Base-by-base conservation (phyloP, 2,888 invertebrate genomes). In the Metallyticus violacea region DNA sequence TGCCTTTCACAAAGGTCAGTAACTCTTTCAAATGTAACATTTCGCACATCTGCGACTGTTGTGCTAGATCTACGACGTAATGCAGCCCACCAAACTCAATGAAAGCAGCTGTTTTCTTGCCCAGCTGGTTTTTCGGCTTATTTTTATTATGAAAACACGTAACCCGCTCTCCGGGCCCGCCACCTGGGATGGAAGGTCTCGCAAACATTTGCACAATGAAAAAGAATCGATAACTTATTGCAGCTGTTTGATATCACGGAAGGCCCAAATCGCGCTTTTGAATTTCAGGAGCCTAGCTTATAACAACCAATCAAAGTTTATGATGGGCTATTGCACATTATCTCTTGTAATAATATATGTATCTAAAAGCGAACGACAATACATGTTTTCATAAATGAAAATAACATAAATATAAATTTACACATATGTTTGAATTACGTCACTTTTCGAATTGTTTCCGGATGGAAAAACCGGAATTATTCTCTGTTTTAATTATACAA, bases 71-170 rank as follows among this genome's bases (percentile, higher is more conserved):
- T n/a, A n/a, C n/a, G n/a, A n/a, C 2, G 40, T 62, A 62, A 62
- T 62, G 15, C 40, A 62, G 15, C 40, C 2, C 40, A 15, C 40
- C 2, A 15, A 62, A 22, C 40, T 62, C 40, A 78, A 82, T 62
- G 27, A 82, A 76, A 26, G 27, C 26, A 25, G 82, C 82, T 62
- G 82, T 77, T 83, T 77, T 28, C 77, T 83, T 25, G 83, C 83
- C 77, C 83, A 83, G 83, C 77, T 83, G 83, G 83, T 83, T 77
- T 83, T 83, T 83, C 77, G 77, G 83, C 83, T 83, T 83, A 83
- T 83, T 83, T 82, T 28, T 83, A 83, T 28, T 62, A 22, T 62
- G 40, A 62, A 62, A 15, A 62, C 40, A 62, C 40, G 40, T 62
- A 62, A 62, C 40, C 40, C 40, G 40, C 40, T 62, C 40, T 62